These are phyloP conservation scores for Crotalus horridus DNA, from an alignment of 2,113 vertebrate species.

Conservation along the genomic window DNA sequence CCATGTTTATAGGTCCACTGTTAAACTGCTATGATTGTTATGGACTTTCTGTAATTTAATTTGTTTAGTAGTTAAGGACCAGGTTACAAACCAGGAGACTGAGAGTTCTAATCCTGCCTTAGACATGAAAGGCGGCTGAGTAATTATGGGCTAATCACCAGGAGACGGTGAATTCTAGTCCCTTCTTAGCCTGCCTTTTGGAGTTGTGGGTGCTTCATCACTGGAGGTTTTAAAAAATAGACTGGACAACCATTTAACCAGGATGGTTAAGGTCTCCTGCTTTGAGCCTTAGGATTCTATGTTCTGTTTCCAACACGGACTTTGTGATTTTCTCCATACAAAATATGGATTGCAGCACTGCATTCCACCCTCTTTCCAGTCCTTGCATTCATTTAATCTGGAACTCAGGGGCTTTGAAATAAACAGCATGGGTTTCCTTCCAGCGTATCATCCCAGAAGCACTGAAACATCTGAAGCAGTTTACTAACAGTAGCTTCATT, in stretches of 20 bases:
- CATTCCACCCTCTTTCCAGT: neutral
- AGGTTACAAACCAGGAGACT: no score
- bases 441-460: slow-evolving; percentile 17
- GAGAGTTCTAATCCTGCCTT: no score
- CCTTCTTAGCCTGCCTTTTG: no score
- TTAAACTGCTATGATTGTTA: neutral
- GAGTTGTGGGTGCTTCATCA: no score
- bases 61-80: no score
- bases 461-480: slow-evolving; percentile 24
- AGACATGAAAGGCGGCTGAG: no score
- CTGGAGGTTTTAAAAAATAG: no score
- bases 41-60: neutral
- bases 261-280: no score
- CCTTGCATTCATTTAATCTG: neutral
- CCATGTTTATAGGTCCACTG: neutral
- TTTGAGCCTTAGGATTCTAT: neutral
- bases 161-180: no score
- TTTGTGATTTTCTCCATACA: neutral
- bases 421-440: slow-evolving; percentile 41
- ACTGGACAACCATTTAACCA: no score
- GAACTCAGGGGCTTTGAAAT: no score
- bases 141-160: no score
- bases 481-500: slow-evolving; percentile 25
- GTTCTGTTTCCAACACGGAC: neutral
- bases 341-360: neutral